Evolutionary conservation across 2,888 invertebrate genomes (phyloP), one percentile per base, ranked within the genome.

Genomic region (Temnothorax unifasciatus): DNA sequence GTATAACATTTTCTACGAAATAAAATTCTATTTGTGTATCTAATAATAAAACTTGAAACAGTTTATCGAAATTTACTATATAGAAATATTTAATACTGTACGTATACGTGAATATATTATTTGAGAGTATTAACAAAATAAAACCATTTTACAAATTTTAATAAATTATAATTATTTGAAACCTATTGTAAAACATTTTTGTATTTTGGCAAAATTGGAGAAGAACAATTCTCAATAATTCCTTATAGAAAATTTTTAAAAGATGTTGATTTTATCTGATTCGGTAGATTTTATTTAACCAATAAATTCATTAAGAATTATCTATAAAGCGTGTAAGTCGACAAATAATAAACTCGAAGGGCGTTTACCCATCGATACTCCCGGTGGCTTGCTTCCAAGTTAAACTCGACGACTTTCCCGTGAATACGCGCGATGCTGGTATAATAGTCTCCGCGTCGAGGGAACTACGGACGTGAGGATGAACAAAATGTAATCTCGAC

Each of bases 321-420:
- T 25, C 38, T 59, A 18, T 21, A 59, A 34, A 50, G 75, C 15
- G 50, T 66, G 52, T 64, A 84, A 83, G 83, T 83, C 41, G 38
- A 44, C 44, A 87, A 84, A 89, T 84, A 88, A 86, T 89, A 82
- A 86, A 81, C 69, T 44, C 52, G 81, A 79, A 69, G 41, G 57
- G 71, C 83, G 71, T 83, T 82, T 81, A 83, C 71, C 50, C 82
- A 69, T 54, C 86, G 85, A 88, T 85, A 85, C 82, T 71, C 29
- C 64, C 64, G 73, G 79, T 89, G 90, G 90, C 89, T 86, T 89
- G 87, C 85, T 89, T 90, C 90, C 90, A 90, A 90, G 89, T 90
- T 90, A 89, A 89, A 90, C 90, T 87, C 68, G 84, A 82, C 84
- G 87, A 89, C 86, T 87, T 85, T 87, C 50, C 38, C 74, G 61